Conservation (phyloP, 1,140 invertebrate genomes). For the Brachionus plicatilis region DNA sequence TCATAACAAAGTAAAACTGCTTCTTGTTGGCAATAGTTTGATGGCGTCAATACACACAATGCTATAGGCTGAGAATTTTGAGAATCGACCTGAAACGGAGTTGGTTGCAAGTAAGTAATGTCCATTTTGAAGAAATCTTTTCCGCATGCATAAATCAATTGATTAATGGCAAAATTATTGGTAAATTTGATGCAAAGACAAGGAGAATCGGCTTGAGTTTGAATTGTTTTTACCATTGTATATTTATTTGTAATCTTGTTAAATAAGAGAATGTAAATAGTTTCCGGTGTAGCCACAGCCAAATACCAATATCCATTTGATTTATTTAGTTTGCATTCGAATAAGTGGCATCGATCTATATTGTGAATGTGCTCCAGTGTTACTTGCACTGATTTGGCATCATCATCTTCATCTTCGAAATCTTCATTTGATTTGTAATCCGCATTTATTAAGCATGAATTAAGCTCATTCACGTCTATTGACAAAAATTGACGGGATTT, state of each 20-base stretch:
- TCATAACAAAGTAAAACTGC: slow-evolving; percentile 26
- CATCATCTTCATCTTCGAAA: slow-evolving; percentile 22
- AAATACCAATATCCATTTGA: slow-evolving; percentile 34
- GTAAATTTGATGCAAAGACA: slow-evolving; percentile 37
- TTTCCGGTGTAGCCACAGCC: slow-evolving; percentile 29
- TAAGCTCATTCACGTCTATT: slow-evolving; percentile 27
- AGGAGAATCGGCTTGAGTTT: slow-evolving; percentile 17
- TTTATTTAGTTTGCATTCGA: slow-evolving; percentile 21
- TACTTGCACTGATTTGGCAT: slow-evolving; percentile 23
- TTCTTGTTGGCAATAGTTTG: slow-evolving; percentile 28
- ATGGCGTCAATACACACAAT: slow-evolving; percentile 11
- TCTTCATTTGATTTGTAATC: slow-evolving; percentile 36
- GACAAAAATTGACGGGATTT: slow-evolving; percentile 35
- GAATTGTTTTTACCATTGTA: slow-evolving; percentile 35
- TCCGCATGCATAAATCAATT: slow-evolving; percentile 30
- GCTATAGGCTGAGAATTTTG: neutral
- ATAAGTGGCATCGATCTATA: slow-evolving; percentile 33
- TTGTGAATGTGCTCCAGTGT: slow-evolving; percentile 27
- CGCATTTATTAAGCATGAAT: slow-evolving; percentile 7
- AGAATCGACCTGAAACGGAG: neutral
- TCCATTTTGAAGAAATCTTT: slow-evolving; percentile 38
- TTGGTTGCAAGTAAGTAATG: slow-evolving; percentile 10
- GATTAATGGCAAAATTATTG: slow-evolving; percentile 23
- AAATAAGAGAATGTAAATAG: slow-evolving; percentile 18
- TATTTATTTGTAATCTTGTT: slow-evolving; percentile 36